Evolutionary conservation across 2,797 vertebrate species (phyloP).

Genomic region (Malacoraja senta): DNA sequence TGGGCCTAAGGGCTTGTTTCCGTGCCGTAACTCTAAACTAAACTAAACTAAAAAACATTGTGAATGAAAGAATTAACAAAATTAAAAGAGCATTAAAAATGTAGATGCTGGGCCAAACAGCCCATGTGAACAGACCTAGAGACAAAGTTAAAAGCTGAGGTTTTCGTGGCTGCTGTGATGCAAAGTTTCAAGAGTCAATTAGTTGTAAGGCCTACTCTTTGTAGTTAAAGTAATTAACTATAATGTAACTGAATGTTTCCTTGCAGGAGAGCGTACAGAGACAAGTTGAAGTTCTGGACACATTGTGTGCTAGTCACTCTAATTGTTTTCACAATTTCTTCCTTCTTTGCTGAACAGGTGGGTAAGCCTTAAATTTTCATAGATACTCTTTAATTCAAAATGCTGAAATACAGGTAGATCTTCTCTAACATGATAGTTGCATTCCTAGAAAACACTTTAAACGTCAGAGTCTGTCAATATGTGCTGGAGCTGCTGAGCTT

Average conservation of each 20-base stretch:
- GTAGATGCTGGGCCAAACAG: too few relatives aligned
- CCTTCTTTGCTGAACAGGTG: conserved; percentile 98
- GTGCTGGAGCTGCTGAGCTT: too few relatives aligned
- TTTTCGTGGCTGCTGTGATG: neutral
- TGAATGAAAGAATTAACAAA: too few relatives aligned
- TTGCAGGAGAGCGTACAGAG: conserved; percentile 82
- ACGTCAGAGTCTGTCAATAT: too few relatives aligned
- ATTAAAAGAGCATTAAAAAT: too few relatives aligned
- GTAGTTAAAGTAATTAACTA: neutral
- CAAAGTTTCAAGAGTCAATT: neutral
- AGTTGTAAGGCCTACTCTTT: neutral
- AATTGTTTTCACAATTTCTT: conserved; percentile 87
- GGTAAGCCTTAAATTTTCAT: conserved; percentile 43
- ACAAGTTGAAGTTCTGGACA: conserved; percentile 98
- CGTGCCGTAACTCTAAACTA: too few relatives aligned
- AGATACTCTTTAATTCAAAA: neutral
- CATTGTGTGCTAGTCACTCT: conserved; percentile 88
- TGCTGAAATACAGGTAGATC: too few relatives aligned
- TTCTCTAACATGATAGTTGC: too few relatives aligned
- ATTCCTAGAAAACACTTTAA: too few relatives aligned
- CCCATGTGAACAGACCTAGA: neutral
- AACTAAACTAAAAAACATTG: too few relatives aligned
- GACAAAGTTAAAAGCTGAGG: neutral
- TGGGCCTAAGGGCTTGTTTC: too few relatives aligned
- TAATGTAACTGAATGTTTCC: neutral